Conservation (phyloP, 2,888 invertebrate species). For the Rhimphoctona megacephalus region DNA sequence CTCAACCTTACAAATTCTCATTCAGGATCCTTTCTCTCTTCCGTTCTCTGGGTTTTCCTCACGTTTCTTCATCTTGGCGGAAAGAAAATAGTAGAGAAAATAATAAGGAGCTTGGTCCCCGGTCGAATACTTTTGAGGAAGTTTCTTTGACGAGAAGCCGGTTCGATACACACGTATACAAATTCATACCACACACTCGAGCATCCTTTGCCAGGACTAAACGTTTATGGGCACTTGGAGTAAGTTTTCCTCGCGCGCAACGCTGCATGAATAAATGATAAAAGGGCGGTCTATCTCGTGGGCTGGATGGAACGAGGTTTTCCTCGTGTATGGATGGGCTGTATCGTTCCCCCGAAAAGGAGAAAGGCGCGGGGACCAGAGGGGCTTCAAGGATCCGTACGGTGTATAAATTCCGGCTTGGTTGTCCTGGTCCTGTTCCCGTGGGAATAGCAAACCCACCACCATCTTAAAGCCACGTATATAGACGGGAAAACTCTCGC, state of each 20-base stretch:
- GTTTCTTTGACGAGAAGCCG: background rate
- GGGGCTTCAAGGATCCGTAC: constrained; percentile 73
- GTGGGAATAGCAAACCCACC: constrained; percentile 76
- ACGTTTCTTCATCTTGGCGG: background rate
- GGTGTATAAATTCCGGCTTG: constrained; percentile 82
- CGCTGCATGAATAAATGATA: constrained; percentile 84
- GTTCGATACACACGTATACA: background rate
- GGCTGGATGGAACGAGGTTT: constrained; percentile 66
- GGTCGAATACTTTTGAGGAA: background rate
- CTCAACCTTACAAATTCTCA: background rate
- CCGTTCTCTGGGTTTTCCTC: background rate
- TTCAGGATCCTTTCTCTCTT: background rate
- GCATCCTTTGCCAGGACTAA: constrained; percentile 77
- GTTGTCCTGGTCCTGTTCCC: constrained; percentile 81
- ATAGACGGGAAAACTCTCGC: background rate
- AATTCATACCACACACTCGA: constrained; percentile 44
- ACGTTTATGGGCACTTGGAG: constrained; percentile 83
- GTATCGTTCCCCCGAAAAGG: background rate
- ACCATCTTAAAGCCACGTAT: background rate
- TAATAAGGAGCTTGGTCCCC: background rate
- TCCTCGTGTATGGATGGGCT: constrained; percentile 81
- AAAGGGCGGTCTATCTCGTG: constrained; percentile 72
- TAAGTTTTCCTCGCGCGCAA: constrained; percentile 82
- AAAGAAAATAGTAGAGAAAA: background rate
- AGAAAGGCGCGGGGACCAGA: constrained; percentile 1